Evolutionary conservation across 2,113 vertebrate genomes (phyloP).

Genomic region (Rhinolophus ferrumequinum): DNA sequence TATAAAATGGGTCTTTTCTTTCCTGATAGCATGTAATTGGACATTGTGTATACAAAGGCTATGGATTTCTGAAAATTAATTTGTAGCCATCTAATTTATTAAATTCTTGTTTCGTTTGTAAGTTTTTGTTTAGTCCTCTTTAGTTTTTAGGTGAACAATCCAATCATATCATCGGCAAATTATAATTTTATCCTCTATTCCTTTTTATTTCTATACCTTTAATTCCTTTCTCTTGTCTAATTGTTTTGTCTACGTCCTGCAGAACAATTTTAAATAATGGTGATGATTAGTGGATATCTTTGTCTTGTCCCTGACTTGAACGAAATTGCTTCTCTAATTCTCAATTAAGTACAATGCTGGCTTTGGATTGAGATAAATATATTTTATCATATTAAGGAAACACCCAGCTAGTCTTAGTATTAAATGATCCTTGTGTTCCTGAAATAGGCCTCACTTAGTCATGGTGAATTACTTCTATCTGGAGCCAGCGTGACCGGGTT

Average conservation of each 20-base stretch:
- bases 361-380: constrained; percentile 67
- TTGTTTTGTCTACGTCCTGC: constrained; percentile 33
- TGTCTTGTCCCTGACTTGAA: constrained; percentile 63
- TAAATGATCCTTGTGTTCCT: constrained; percentile 62
- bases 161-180: neutral
- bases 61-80: constrained; percentile 54
- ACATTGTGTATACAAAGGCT: neutral
- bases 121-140: constrained; percentile 18
- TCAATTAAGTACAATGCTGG: constrained; percentile 41
- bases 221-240: constrained; percentile 60
- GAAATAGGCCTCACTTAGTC: constrained; percentile 59
- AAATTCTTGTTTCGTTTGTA: constrained; percentile 21
- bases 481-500: constrained; percentile 9
- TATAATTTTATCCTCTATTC: constrained; percentile 37
- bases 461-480: constrained; percentile 46
- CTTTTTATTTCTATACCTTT: constrained; percentile 18
- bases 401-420: constrained; percentile 59
- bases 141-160: constrained; percentile 24
- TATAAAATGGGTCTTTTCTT: constrained; percentile 4
- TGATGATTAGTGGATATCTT: constrained; percentile 47
- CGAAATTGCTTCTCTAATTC: constrained; percentile 59
- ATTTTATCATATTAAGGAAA: constrained; percentile 69
- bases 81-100: neutral
- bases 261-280: constrained; percentile 60
- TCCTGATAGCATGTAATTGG: neutral